Conservation (phyloP, 2,888 invertebrate genomes). For the Ctena decussata region DNA sequence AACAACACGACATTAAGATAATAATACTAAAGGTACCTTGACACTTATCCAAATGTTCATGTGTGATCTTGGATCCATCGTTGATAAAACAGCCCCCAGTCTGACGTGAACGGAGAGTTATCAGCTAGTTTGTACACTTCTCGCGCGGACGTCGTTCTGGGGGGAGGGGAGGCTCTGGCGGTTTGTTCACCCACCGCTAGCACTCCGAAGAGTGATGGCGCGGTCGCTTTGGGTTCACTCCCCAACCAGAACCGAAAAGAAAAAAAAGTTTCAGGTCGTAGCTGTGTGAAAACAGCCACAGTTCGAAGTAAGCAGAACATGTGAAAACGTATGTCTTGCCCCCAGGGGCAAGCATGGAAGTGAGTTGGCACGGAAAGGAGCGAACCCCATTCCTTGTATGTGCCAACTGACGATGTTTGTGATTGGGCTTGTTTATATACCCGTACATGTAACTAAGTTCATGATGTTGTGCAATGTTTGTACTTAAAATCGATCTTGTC, state of each 20-base stretch:
- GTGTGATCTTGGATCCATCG: neutral
- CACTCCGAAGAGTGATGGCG: constrained; percentile 5
- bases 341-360: neutral
- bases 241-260: constrained; percentile 4
- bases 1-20: no score
- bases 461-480: neutral
- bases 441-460: neutral
- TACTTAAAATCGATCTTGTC: neutral
- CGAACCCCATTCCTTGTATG: neutral
- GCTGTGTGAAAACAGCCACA: neutral
- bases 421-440: neutral
- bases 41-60: neutral
- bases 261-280: constrained; percentile 6
- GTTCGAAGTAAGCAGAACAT: neutral
- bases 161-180: constrained; percentile 1
- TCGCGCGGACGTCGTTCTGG: neutral
- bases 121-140: neutral
- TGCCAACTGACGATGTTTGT: neutral
- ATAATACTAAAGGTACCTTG: neutral
- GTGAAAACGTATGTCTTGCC: neutral
- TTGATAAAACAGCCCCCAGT: neutral
- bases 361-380: neutral
- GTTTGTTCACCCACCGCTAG: constrained; percentile 8
- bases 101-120: neutral
- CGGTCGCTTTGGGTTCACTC: neutral